Conservation (phyloP, 2,113 vertebrate species). For the Eurystomus gularis region DNA sequence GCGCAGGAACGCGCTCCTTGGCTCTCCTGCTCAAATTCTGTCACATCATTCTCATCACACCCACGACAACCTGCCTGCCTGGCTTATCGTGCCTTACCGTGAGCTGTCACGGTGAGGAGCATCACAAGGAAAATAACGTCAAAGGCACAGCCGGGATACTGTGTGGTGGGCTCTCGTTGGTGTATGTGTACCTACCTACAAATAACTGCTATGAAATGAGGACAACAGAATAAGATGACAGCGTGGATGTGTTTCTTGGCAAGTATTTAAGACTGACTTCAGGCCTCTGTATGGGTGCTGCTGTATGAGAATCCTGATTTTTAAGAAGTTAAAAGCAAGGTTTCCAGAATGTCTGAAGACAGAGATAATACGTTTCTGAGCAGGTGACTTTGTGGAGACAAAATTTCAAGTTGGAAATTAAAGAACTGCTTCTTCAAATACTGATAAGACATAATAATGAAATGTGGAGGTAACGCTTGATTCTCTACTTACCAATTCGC, state of each 20-base stretch:
- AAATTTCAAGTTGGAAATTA: background rate
- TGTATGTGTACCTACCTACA: background rate
- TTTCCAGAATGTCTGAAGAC: background rate
- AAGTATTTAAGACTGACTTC: background rate
- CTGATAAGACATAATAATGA: background rate
- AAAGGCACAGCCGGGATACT: background rate
- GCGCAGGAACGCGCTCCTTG: background rate
- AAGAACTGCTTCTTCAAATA: background rate
- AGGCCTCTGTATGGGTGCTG: background rate
- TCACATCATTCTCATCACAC: background rate
- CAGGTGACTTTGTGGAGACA: background rate
- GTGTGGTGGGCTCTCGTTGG: background rate
- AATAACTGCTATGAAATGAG: background rate
- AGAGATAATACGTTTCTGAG: background rate
- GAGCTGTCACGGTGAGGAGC: background rate
- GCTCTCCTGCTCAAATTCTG: background rate
- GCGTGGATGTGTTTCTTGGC: background rate
- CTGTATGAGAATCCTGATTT: background rate
- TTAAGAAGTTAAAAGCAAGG: background rate
- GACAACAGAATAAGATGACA: background rate
- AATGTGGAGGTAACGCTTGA: rapidly evolving
- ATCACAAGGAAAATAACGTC: background rate
- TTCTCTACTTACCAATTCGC: background rate
- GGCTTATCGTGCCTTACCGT: background rate
- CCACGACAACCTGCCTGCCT: background rate